These are phyloP conservation scores for Sebastiscus tertius DNA, from an alignment of 2,797 vertebrate species.

Conservation along the genomic window DNA sequence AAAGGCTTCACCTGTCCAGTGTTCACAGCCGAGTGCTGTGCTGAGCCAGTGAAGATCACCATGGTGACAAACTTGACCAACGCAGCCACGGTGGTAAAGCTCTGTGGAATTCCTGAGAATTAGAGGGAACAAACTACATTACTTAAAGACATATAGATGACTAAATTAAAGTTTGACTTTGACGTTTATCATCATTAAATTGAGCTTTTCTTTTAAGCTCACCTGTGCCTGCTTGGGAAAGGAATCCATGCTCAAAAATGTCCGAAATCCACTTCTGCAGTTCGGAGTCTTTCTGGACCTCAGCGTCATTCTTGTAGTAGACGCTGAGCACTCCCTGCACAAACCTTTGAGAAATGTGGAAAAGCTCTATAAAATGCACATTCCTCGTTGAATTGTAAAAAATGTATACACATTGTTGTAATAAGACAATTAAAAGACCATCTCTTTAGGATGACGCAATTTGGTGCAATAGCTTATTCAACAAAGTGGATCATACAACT, in stretches of 20 bases:
- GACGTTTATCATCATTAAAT: neutral
- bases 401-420: neutral
- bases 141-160: neutral
- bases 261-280: conserved; percentile 67
- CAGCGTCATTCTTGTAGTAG: conserved; percentile 58
- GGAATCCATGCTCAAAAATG: conserved; percentile 63
- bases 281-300: conserved; percentile 60
- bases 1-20: conserved; percentile 61
- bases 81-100: conserved; percentile 34
- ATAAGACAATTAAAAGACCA: no score
- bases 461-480: neutral
- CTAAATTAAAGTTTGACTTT: neutral
- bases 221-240: conserved; percentile 47
- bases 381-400: neutral
- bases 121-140: neutral
- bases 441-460: neutral
- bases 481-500: neutral
- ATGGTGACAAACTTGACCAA: conserved; percentile 72
- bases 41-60: conserved; percentile 70
- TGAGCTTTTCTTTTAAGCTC: neutral
- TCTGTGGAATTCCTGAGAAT: conserved; percentile 60
- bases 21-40: conserved; percentile 69
- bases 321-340: conserved; percentile 42
- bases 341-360: conserved; percentile 44
- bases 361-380: neutral